Conservation (phyloP, 64 coral and sea anemone species). For the Hydrozoanthus tunicans region DNA sequence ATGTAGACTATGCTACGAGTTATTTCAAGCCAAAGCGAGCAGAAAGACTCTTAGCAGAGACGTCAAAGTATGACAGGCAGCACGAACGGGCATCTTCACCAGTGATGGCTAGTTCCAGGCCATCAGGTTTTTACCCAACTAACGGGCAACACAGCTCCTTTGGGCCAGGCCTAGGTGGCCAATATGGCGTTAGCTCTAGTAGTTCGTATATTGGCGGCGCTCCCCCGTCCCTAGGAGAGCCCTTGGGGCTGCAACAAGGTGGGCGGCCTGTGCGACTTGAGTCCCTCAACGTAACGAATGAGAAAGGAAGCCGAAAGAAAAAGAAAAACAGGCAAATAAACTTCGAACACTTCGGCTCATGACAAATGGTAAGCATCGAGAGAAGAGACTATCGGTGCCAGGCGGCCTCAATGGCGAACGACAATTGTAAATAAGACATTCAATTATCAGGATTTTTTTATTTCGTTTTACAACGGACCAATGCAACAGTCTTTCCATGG, state of each 20-base stretch:
- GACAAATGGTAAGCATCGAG: not conserved
- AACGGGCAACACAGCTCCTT: slow-evolving; percentile 30
- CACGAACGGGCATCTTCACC: slow-evolving; percentile 6
- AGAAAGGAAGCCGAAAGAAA: slow-evolving; percentile 46
- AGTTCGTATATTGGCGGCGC: slow-evolving; percentile 17
- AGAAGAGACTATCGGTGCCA: not conserved
- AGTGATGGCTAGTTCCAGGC: slow-evolving; percentile 29
- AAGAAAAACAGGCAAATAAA: slow-evolving; percentile 59
- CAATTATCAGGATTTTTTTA: too few species aligned
- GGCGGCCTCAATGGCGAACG: not conserved
- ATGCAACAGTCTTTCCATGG: too few species aligned
- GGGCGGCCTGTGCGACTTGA: slow-evolving; percentile 54
- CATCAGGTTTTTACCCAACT: slow-evolving; percentile 1
- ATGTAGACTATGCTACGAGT: slow-evolving; percentile 68
- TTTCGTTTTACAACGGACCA: too few species aligned
- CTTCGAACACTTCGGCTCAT: slow-evolving; percentile 46
- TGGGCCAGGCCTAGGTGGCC: not conserved
- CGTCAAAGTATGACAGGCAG: slow-evolving; percentile 48
- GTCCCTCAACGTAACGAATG: slow-evolving; percentile 36
- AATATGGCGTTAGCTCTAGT: slow-evolving; percentile 19
- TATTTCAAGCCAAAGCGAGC: slow-evolving; percentile 98
- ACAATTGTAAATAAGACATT: too few species aligned
- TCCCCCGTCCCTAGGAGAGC: not conserved
- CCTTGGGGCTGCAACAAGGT: slow-evolving; percentile 16
- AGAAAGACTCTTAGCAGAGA: slow-evolving; percentile 77